Conservation (phyloP, 2,888 invertebrate genomes). For the Nycteola revayana region DNA sequence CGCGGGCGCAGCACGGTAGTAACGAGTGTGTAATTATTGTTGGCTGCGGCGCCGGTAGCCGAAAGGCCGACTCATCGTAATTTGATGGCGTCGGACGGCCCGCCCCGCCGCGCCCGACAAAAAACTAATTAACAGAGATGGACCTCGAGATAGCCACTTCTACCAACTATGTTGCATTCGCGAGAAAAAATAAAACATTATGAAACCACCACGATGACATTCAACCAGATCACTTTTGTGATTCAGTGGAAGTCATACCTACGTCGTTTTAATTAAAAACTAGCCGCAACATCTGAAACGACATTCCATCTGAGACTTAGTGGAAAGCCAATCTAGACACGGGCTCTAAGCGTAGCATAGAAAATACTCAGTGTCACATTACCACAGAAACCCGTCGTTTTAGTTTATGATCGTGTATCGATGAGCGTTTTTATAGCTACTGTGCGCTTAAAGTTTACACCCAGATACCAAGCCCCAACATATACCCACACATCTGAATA, state of each 20-base stretch:
- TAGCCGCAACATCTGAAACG: slow-evolving; percentile 14
- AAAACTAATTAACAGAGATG: slow-evolving; percentile 81
- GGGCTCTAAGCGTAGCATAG: slow-evolving; percentile 22
- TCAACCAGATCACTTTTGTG: slow-evolving; percentile 44
- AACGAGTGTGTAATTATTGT: slow-evolving; percentile 81
- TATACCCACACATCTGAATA: slow-evolving; percentile 10
- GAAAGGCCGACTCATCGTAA: slow-evolving; percentile 81
- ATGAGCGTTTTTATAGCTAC: slow-evolving; percentile 27
- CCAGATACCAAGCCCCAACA: slow-evolving; percentile 12
- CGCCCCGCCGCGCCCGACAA: slow-evolving; percentile 69
- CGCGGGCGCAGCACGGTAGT: slow-evolving; percentile 74
- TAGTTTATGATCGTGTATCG: slow-evolving; percentile 30
- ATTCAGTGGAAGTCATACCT: slow-evolving; percentile 20
- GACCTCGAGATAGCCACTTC: slow-evolving; percentile 50
- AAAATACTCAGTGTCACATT: slow-evolving; percentile 32
- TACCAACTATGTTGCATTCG: slow-evolving; percentile 57
- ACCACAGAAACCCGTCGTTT: slow-evolving; percentile 30
- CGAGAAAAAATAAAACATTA: slow-evolving; percentile 56
- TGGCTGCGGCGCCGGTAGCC: slow-evolving; percentile 71
- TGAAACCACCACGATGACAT: slow-evolving; percentile 43
- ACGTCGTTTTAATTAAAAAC: slow-evolving; percentile 24
- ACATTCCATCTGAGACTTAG: slow-evolving; percentile 20
- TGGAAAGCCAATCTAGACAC: slow-evolving; percentile 23
- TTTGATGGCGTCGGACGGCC: slow-evolving; percentile 79
- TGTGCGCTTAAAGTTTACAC: slow-evolving; percentile 17